phyloP scores from a whole-genome alignment of 2,113 vertebrate species.

The Arizona elegans region DNA sequence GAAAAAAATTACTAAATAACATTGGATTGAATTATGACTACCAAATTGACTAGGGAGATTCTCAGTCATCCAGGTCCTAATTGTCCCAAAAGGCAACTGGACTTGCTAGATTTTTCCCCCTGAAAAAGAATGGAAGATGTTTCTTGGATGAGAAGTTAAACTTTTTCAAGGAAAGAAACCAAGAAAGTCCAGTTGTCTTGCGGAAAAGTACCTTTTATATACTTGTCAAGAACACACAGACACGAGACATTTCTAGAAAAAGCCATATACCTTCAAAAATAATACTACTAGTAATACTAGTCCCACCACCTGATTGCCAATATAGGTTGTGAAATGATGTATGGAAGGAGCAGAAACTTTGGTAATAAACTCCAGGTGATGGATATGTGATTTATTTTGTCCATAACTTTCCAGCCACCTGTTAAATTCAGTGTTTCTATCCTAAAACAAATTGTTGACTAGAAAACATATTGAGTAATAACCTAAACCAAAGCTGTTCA shows the following conservation, averaged over 20 bases:
- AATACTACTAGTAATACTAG: background rate
- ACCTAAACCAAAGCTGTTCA: background rate
- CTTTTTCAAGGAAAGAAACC: background rate
- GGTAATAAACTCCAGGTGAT: background rate
- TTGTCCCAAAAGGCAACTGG: too few species aligned
- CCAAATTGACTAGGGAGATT: background rate
- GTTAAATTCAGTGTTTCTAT: background rate
- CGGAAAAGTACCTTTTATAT: background rate
- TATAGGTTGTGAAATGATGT: background rate
- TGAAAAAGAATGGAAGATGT: too few species aligned
- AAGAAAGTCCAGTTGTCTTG: background rate
- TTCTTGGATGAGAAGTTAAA: too few species aligned
- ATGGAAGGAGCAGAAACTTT: background rate
- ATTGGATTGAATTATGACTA: background rate
- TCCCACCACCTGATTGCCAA: background rate
- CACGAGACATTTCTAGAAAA: background rate
- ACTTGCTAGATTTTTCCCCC: too few species aligned
- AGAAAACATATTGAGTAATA: background rate
- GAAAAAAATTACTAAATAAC: background rate
- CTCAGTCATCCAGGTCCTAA: too few species aligned
- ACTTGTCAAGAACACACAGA: background rate
- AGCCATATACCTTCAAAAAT: background rate
- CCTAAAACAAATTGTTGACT: background rate
- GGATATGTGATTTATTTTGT: background rate
- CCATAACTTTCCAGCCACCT: background rate